Evolutionary conservation across 2,113 vertebrate species (phyloP).

Genomic region (Emydura subglobosa): DNA sequence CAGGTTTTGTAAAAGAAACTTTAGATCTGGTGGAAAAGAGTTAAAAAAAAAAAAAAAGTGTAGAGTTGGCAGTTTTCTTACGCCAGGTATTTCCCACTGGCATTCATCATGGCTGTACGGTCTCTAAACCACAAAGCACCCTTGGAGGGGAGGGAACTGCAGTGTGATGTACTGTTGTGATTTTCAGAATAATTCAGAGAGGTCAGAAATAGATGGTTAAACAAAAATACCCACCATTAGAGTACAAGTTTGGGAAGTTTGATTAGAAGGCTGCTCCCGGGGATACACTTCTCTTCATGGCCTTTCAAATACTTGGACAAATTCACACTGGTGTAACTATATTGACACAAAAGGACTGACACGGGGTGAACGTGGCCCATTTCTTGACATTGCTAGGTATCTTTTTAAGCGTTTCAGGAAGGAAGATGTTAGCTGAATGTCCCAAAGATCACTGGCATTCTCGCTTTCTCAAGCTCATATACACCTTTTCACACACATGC

Average conservation of each 20-base stretch:
- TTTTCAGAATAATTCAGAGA: neutral
- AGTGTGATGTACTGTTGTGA: neutral
- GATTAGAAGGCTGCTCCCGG: conserved; percentile 25
- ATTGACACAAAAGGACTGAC: neutral
- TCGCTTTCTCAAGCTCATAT: neutral
- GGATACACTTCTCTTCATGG: neutral
- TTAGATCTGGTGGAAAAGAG: neutral
- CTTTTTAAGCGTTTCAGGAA: neutral
- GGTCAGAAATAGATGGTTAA: neutral
- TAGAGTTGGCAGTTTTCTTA: neutral
- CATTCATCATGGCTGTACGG: accelerated
- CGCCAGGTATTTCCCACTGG: neutral
- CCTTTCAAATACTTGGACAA: neutral
- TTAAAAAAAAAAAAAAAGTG: neutral
- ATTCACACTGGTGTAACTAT: neutral
- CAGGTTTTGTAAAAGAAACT: neutral
- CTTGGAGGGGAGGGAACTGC: neutral
- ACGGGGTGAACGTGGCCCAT: neutral
- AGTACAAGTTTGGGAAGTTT: conserved; percentile 27
- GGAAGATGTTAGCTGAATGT: neutral
- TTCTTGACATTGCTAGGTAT: neutral
- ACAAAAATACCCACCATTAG: conserved; percentile 17
- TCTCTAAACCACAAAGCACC: neutral
- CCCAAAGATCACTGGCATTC: neutral
- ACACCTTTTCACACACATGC: neutral